Base-by-base conservation (phyloP, 2,797 vertebrate genomes). In the Xyrichtys novacula region DNA sequence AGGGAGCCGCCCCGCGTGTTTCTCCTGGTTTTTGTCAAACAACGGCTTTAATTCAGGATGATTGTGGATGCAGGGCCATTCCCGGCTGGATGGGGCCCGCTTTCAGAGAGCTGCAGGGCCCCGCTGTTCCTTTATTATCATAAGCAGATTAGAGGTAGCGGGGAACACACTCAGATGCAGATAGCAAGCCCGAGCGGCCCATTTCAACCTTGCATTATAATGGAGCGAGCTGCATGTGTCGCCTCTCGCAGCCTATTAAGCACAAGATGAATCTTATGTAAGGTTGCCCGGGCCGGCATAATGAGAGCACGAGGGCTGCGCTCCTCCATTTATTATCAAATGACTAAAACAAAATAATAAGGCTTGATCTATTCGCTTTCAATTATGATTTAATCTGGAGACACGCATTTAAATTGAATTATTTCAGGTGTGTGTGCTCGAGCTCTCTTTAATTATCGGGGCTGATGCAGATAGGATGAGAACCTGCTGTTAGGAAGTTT, bases 61-160 rank as follows among this genome's bases (percentile, higher is more conserved):
- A 96, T 96, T 96, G 96, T 95, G 93, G 95, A 96, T 96, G 95
- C 95, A 94, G 95, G 96, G 94, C 95, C 96, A 95, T 95, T 96
- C 94, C 93, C 94, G 93, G 78, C 94, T 96, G 95, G 96, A 94
- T 95, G 94, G 95, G 94, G 94, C 94, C 95, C 93, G 95, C 95
- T 96, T 95, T 94, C 93, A 94, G 93, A 93, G 95, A 94, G 94
- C 95, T 91, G 94, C 93, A 92, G 95, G 94, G 93, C 95, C 96
- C 96, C 92, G 96, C 96, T 94, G 97, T 88, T 96, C 92, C 94
- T 95, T 96, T 96, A 97, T 98, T 97, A 97, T 96, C 96, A 96
- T 97, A 97, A 98, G 96, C 95, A 98, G 97, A 98, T 98, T 97
- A 98, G 94, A 94, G 95, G 95, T 95, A 95, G 94, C 93, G 94